Evolutionary conservation across 2,113 vertebrate species (phyloP).

Genomic region (Micronycteris hirsuta): DNA sequence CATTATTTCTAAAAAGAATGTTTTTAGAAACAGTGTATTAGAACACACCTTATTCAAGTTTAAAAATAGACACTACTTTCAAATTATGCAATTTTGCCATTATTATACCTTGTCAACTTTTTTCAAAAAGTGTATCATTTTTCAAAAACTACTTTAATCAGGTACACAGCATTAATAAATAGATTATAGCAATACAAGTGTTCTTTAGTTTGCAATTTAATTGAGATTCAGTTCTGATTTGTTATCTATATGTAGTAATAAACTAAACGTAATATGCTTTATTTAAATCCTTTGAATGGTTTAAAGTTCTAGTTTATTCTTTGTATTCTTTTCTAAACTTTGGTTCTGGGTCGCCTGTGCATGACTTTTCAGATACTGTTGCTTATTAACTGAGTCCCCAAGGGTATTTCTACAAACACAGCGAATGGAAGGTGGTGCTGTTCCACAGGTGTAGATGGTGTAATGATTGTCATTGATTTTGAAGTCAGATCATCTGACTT

Average conservation of each 20-base stretch:
- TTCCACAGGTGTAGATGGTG: neutral
- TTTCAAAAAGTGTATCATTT: neutral
- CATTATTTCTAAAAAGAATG: slow-evolving; percentile 27
- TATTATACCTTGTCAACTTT: slow-evolving; percentile 43
- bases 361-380: neutral
- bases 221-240: slow-evolving; percentile 28
- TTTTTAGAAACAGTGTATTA: slow-evolving; percentile 48
- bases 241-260: neutral
- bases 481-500: slow-evolving; percentile 4
- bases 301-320: slow-evolving; percentile 7
- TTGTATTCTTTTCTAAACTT: neutral
- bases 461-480: slow-evolving; percentile 23
- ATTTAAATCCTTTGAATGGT: slow-evolving; percentile 61
- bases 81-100: neutral
- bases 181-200: neutral
- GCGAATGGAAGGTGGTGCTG: neutral
- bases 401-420: slow-evolving; percentile 15
- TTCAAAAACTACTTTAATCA: too few species aligned
- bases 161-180: slow-evolving; percentile 42
- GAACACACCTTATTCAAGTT: slow-evolving; percentile 48
- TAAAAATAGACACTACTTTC: slow-evolving; percentile 23
- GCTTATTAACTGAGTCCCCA: neutral
- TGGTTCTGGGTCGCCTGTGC: neutral
- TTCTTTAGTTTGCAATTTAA: slow-evolving; percentile 43
- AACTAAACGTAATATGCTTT: neutral